A percentile compares a stretch with the other conserved stretches of the same genome.
Evolutionary conservation across 2,797 vertebrate species (phyloP).

Genomic region (Denticeps clupeoides): DNA sequence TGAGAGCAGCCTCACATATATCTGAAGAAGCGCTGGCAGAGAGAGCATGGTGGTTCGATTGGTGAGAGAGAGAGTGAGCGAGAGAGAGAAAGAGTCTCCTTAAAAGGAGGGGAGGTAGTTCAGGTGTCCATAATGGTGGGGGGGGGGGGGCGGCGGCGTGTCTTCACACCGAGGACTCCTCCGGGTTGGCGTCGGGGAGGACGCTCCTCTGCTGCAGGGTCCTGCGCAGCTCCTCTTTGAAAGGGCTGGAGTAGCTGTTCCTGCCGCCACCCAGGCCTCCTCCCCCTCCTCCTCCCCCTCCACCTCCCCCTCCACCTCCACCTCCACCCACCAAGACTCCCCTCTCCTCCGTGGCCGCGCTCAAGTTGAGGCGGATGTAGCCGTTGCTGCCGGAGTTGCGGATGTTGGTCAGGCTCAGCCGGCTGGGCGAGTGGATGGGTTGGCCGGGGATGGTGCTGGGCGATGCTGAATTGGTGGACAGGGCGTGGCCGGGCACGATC

Average conservation of each 20-base stretch:
- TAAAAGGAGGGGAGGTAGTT: constrained; percentile 37
- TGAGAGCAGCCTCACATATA: constrained; percentile 20
- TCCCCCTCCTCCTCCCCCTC: constrained; percentile 49
- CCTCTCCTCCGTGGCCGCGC: constrained; percentile 71
- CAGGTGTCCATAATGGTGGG: constrained; percentile 53
- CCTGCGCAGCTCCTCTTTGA: constrained; percentile 86
- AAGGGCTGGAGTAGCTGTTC: constrained; percentile 76
- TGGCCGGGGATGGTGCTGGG: constrained; percentile 79
- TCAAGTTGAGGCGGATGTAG: constrained; percentile 84
- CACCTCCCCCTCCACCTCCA: constrained; percentile 48
- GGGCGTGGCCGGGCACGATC: constrained; percentile 87
- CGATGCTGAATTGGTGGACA: constrained; percentile 68
- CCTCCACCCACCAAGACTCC: constrained; percentile 56
- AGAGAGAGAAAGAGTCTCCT: constrained; percentile 26
- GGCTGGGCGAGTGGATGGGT: constrained; percentile 81
- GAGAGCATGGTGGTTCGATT: constrained; percentile 29
- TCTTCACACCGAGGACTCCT: constrained; percentile 88
- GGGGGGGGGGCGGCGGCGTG: constrained; percentile 51
- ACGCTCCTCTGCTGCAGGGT: constrained; percentile 88
- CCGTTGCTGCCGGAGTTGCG: constrained; percentile 83
- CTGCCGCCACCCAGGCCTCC: constrained; percentile 49
- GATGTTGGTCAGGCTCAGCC: constrained; percentile 83
- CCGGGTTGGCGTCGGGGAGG: constrained; percentile 87
- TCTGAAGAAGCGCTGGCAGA: constrained; percentile 51
- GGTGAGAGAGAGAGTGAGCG: constrained; percentile 40